These are phyloP conservation scores for Ictidomys tridecemlineatus DNA, from an alignment of 2,113 vertebrate species.

Conservation along the genomic window DNA sequence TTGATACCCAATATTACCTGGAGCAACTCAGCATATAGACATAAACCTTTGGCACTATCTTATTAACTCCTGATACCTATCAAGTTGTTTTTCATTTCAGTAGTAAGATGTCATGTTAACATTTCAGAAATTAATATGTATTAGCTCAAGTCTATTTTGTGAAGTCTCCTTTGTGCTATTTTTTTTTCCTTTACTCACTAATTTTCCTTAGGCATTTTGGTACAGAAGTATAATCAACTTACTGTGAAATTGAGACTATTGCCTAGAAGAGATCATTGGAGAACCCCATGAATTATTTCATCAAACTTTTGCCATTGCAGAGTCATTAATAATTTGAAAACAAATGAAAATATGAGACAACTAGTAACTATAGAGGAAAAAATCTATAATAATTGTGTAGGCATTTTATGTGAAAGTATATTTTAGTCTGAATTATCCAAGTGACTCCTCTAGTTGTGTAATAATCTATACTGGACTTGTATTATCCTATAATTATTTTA, in stretches of 20 bases:
- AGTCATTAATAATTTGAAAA: slow-evolving; percentile 40
- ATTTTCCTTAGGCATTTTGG: background rate
- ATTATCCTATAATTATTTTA: slow-evolving; percentile 14
- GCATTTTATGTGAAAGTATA: background rate
- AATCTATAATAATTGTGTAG: background rate
- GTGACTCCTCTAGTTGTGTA: background rate
- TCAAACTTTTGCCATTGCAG: background rate
- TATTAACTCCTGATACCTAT: background rate
- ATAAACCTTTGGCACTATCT: background rate
- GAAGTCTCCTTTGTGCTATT: background rate
- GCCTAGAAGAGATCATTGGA: background rate
- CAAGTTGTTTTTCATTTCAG: slow-evolving; percentile 6
- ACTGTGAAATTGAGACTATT: background rate
- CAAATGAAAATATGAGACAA: background rate
- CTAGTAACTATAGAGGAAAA: background rate
- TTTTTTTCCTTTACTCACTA: background rate
- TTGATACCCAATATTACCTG: background rate
- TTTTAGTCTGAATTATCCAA: background rate
- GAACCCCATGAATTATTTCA: background rate
- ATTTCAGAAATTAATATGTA: slow-evolving; percentile 25
- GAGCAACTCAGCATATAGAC: background rate
- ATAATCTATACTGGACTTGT: background rate
- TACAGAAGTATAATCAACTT: background rate
- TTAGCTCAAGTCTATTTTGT: slow-evolving; percentile 23
- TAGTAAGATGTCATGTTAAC: background rate